Percentiles rank a stretch among this genome's conserved stretches.
Conservation (phyloP, 2,888 invertebrate species). For the Scaptomyza caliginosa region DNA sequence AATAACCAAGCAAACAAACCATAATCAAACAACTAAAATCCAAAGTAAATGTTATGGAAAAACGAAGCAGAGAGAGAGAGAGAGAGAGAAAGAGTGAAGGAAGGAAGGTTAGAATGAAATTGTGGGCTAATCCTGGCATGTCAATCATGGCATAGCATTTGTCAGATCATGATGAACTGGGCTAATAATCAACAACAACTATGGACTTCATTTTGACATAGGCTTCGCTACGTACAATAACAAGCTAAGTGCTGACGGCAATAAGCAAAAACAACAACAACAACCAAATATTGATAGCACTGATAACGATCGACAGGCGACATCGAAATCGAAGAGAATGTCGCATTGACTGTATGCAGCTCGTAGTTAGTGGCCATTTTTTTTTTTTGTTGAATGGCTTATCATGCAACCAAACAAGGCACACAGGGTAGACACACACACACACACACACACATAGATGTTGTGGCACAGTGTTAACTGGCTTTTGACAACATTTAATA, state of each 20-base stretch:
- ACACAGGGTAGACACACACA: slow-evolving; percentile 1
- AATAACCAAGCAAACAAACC: slow-evolving; percentile 47
- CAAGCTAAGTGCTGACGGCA: slow-evolving; percentile 21
- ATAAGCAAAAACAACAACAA: neutral
- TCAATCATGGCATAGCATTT: slow-evolving; percentile 61
- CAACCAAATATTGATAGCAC: slow-evolving; percentile 67
- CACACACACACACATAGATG: no score
- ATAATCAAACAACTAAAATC: slow-evolving; percentile 71
- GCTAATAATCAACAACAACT: slow-evolving; percentile 38
- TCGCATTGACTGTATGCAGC: slow-evolving; percentile 41
- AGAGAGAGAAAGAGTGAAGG: neutral
- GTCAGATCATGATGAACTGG: slow-evolving; percentile 56
- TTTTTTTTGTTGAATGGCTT: slow-evolving; percentile 78
- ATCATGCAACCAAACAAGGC: slow-evolving; percentile 58
- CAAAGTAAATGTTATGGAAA: slow-evolving; percentile 58
- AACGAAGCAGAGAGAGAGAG: slow-evolving; percentile 9
- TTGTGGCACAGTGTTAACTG: neutral
- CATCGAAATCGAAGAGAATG: slow-evolving; percentile 33
- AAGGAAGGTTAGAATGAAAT: no score
- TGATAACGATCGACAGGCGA: slow-evolving; percentile 64
- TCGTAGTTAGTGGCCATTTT: slow-evolving; percentile 69
- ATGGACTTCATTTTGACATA: slow-evolving; percentile 73
- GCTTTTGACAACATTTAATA: no score
- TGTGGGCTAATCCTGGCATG: slow-evolving; percentile 70
- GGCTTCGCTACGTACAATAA: no score